phyloP scores from a whole-genome alignment of 2,113 vertebrate species.

The Ardeotis arabs region DNA sequence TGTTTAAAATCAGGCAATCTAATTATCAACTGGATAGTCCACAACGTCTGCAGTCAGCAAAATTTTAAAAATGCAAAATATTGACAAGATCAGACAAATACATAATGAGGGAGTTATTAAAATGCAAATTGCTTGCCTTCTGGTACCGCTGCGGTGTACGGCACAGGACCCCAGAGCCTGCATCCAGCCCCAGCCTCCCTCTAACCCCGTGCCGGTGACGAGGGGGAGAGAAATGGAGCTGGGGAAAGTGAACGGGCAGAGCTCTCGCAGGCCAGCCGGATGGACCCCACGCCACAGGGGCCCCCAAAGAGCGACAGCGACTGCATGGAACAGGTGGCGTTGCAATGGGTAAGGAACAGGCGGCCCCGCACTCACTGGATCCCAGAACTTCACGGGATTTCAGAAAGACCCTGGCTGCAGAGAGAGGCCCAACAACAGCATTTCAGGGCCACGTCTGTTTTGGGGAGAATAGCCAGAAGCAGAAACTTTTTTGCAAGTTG shows the following conservation, averaged over 20 bases:
- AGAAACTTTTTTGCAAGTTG: not conserved
- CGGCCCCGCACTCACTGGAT: not conserved
- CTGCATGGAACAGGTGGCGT: not conserved
- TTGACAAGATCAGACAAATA: conserved; percentile 60
- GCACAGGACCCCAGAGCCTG: not conserved
- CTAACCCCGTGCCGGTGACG: not conserved
- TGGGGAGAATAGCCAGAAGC: not conserved
- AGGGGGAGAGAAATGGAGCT: not conserved
- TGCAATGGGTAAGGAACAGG: not conserved
- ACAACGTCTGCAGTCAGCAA: conserved; percentile 30
- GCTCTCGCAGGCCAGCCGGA: not conserved
- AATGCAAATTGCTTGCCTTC: conserved; percentile 48
- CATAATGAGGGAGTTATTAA: conserved; percentile 55
- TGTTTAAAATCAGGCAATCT: conserved; percentile 20
- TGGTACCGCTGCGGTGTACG: not conserved
- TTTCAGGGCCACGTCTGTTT: not conserved
- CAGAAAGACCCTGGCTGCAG: not conserved
- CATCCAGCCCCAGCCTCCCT: not conserved
- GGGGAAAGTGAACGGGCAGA: not conserved
- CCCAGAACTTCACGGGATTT: not conserved
- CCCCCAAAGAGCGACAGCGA: not conserved
- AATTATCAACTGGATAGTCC: conserved; percentile 27
- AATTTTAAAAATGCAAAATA: conserved; percentile 53
- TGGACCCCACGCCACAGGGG: too few relatives aligned
- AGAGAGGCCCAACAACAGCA: not conserved